Evolutionary conservation across 2,113 vertebrate genomes (phyloP).

Genomic region (Chaetodon auriga): DNA sequence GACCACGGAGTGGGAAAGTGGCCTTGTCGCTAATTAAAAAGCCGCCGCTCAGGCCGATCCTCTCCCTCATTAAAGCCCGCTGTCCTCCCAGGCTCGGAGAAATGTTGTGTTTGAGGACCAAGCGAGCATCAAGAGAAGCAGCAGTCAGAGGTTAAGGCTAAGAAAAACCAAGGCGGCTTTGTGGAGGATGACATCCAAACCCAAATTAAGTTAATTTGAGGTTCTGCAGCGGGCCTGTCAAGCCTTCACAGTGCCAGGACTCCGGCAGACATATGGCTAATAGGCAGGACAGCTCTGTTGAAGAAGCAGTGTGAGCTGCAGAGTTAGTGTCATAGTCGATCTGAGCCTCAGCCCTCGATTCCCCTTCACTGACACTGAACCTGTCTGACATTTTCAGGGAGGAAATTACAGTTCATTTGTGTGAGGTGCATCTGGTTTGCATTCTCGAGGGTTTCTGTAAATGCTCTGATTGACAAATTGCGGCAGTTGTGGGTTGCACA

Average conservation of each 20-base stretch:
- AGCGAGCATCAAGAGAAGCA: slow-evolving; percentile 28
- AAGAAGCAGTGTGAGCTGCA: slow-evolving; percentile 39
- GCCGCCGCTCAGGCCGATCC: slow-evolving; percentile 45
- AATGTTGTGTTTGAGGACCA: slow-evolving; percentile 30
- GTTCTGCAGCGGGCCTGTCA: slow-evolving; percentile 62
- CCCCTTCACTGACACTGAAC: slow-evolving; percentile 15
- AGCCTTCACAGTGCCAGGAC: slow-evolving; percentile 53
- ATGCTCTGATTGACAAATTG: slow-evolving; percentile 43
- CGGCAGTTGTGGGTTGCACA: not conserved
- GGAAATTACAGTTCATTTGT: slow-evolving; percentile 36
- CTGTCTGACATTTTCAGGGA: slow-evolving; percentile 14
- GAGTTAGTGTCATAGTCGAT: slow-evolving; percentile 34
- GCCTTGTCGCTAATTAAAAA: slow-evolving; percentile 74
- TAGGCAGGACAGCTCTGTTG: slow-evolving; percentile 50
- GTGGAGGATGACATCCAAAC: slow-evolving; percentile 61
- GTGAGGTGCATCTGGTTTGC: slow-evolving; percentile 10
- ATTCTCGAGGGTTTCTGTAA: slow-evolving; percentile 17
- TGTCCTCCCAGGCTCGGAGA: slow-evolving; percentile 41
- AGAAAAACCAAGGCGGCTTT: slow-evolving; percentile 48
- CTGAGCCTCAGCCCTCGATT: slow-evolving; percentile 2
- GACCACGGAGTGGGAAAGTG: slow-evolving; percentile 57
- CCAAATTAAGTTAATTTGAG: slow-evolving; percentile 78
- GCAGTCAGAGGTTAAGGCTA: slow-evolving; percentile 55
- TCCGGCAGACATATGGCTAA: slow-evolving; percentile 53
- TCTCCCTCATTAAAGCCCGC: slow-evolving; percentile 75